Evolutionary conservation across 2,888 invertebrate genomes (phyloP), one percentile per base, ranked within the genome.

Genomic region (Drosophila vallismaia): DNA sequence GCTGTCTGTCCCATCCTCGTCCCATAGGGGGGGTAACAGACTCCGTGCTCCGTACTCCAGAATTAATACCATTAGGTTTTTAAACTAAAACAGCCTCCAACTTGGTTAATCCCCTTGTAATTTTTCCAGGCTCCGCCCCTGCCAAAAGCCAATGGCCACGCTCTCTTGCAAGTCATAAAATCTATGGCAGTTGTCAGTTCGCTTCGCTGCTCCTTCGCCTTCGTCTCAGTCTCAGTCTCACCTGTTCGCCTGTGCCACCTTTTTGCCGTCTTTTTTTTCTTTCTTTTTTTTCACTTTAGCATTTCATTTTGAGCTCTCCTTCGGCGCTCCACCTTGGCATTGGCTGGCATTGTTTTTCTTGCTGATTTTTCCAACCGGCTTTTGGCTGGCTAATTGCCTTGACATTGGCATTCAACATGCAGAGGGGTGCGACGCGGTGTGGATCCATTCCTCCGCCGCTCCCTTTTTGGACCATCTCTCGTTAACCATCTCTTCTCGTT

Each of bases 311-410:
- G 45, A 48, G 58, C 58, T 68, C 68, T 53, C 67, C 68, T 57
- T 66, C 59, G 53, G 53, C 42, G 49, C 54, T 59, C 46, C 54
- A 64, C 59, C 66, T 70, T 50, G 70, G 19, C 19, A 19, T 2
- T 33, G 36, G 36, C 24, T 54, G 69, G 69, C 69, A 70, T 70
- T 70, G 69, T 70, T 69, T 69, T 68, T 58, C 57, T 73, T 73
- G 71, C 77, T 78, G 80, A 77, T 79, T 86, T 86, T 79, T 81
- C 78, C 86, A 88, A 88, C 88, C 86, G 85, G 86, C 85, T 85
- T 87, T 86, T 77, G 71, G 86, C 79, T 86, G 71, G 83, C 81
- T 86, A 87, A 86, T 86, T 86, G 84, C 86, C 84, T 86, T 87
- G 86, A 87, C 86, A 86, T 86, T 86, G 86, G 85, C 84, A 84